A percentile compares a stretch with the other conserved stretches of the same genome.
phyloP scores from a whole-genome alignment of 2,888 invertebrate species.

The Drosophila formosana region DNA sequence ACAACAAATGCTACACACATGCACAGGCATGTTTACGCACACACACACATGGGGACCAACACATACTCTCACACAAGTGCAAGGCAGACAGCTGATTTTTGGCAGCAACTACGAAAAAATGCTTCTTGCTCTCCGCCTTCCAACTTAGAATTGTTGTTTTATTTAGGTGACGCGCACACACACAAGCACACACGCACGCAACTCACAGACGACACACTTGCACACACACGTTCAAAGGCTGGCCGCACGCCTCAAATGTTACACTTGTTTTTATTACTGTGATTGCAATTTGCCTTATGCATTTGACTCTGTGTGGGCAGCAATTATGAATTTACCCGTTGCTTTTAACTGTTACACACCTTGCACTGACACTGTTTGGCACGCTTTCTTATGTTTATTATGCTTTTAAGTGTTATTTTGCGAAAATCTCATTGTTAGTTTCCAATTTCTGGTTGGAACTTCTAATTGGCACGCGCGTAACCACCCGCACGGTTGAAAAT shows the following conservation, averaged over 20 bases:
- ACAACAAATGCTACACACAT: slow-evolving; percentile 24
- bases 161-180: slow-evolving; percentile 63
- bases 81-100: slow-evolving; percentile 66
- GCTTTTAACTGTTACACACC: slow-evolving; percentile 43
- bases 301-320: slow-evolving; percentile 21
- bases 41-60: neutral
- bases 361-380: slow-evolving; percentile 50
- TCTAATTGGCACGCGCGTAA: slow-evolving; percentile 60
- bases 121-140: slow-evolving; percentile 46
- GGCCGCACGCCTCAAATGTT: slow-evolving; percentile 57
- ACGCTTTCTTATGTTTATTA: slow-evolving; percentile 44
- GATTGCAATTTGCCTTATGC: slow-evolving; percentile 44
- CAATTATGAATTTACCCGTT: slow-evolving; percentile 12
- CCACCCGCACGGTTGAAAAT: slow-evolving; percentile 59
- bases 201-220: slow-evolving; percentile 15
- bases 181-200: slow-evolving; percentile 29
- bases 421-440: slow-evolving; percentile 66
- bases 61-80: slow-evolving; percentile 1
- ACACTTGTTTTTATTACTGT: slow-evolving; percentile 69
- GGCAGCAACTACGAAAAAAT: slow-evolving; percentile 56
- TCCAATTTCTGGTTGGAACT: slow-evolving; percentile 57
- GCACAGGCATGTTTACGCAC: slow-evolving; percentile 5
- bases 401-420: slow-evolving; percentile 53
- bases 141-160: slow-evolving; percentile 62
- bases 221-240: slow-evolving; percentile 31